Percentiles rank a stretch among this genome's conserved stretches.
These are phyloP conservation scores for Hassar affinis DNA, from an alignment of 2,113 vertebrate genomes.

Conservation along the genomic window DNA sequence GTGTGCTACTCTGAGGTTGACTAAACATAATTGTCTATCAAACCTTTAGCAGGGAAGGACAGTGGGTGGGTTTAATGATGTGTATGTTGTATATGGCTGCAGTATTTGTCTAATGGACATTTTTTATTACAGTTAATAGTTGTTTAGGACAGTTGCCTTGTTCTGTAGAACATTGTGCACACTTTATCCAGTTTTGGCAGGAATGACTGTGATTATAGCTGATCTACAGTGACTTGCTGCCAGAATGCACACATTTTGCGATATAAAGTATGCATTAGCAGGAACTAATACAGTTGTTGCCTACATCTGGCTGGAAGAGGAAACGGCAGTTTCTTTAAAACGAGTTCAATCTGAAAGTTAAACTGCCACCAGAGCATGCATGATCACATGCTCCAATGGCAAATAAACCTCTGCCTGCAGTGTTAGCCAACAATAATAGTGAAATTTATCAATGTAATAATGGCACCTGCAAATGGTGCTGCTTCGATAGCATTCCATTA, in stretches of 20 bases:
- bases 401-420: neutral
- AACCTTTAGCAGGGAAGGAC: neutral
- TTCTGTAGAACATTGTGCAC: neutral
- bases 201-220: neutral
- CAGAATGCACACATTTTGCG: neutral
- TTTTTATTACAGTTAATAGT: neutral
- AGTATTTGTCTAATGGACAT: neutral
- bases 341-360: neutral
- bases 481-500: neutral
- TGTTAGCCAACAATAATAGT: neutral
- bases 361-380: neutral
- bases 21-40: slow-evolving; percentile 37
- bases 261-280: neutral
- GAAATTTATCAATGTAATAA: neutral
- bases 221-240: neutral
- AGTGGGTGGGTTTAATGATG: neutral
- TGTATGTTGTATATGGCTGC: neutral
- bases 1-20: slow-evolving; percentile 31
- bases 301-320: too few species aligned
- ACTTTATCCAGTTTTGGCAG: neutral
- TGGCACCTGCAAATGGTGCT: neutral
- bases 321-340: neutral
- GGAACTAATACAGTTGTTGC: neutral
- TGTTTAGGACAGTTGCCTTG: neutral
- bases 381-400: neutral